Evolutionary conservation across 2,888 invertebrate genomes (phyloP).

Genomic region (Polydrusus tereticollis): DNA sequence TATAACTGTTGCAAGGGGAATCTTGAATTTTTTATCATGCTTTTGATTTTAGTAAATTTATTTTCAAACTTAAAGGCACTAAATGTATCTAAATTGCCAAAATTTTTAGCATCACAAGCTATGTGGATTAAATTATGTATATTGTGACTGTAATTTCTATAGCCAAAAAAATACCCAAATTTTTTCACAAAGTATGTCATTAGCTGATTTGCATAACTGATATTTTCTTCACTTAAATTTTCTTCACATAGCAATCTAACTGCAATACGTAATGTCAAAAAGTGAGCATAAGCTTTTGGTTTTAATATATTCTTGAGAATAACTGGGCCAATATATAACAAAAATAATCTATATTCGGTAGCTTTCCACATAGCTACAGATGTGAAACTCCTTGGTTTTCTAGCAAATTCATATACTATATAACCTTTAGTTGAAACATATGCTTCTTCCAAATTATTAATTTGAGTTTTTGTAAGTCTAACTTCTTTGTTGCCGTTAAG

Average conservation of each 20-base stretch:
- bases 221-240: not conserved
- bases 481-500: not conserved
- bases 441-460: not conserved
- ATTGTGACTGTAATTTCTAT: not conserved
- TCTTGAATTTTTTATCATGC: not conserved
- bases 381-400: conserved; percentile 18
- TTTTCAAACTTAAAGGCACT: not conserved
- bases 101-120: not conserved
- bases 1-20: not conserved
- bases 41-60: not conserved
- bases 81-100: not conserved
- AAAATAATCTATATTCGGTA: conserved; percentile 29
- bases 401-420: conserved; percentile 10
- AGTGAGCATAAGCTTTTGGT: not conserved
- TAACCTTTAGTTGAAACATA: not conserved
- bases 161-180: not conserved
- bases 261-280: not conserved
- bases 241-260: not conserved
- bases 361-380: conserved; percentile 20
- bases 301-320: not conserved
- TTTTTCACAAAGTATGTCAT: not conserved
- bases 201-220: not conserved
- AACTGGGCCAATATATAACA: conserved; percentile 26
- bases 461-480: not conserved
- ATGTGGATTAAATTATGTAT: not conserved